Evolutionary conservation across 2,113 vertebrate genomes (phyloP).

Genomic region (Tretioscincus oriximinensis): DNA sequence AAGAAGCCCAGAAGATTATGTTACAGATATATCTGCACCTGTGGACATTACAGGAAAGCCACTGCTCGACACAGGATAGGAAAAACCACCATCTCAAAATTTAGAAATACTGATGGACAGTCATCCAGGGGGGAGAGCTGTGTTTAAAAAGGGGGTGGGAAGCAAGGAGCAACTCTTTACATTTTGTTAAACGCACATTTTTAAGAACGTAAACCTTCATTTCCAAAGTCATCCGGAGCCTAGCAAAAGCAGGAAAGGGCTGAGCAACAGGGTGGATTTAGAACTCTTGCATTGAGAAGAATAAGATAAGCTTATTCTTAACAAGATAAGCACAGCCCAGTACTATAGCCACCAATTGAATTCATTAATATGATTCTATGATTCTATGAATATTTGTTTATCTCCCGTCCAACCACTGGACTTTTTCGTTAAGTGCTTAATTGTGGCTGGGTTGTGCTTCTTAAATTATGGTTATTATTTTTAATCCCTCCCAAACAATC

Average conservation of each 20-base stretch:
- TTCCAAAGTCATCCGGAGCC: slow-evolving; percentile 25
- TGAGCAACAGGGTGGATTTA: background rate
- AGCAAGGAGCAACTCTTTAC: too few species aligned
- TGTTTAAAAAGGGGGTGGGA: background rate
- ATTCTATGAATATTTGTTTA: too few species aligned
- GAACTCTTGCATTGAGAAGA: accelerated
- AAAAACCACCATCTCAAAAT: background rate
- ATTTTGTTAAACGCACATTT: background rate
- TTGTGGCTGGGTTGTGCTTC: background rate
- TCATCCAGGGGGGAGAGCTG: accelerated
- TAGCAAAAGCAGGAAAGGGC: background rate
- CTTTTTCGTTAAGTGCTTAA: background rate
- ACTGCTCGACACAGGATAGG: slow-evolving; percentile 5
- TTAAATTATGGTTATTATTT: too few species aligned
- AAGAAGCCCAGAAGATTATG: too few species aligned
- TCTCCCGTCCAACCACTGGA: too few species aligned
- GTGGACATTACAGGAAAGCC: too few species aligned
- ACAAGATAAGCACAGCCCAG: background rate
- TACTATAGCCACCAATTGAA: background rate
- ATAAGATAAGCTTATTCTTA: accelerated
- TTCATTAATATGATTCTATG: background rate
- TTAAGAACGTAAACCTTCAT: background rate
- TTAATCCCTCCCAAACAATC: too few species aligned
- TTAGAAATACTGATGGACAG: background rate
- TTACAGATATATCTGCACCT: too few species aligned